These are phyloP conservation scores for Sitta carolinensis DNA, from an alignment of 2,797 vertebrate genomes.

Conservation along the genomic window DNA sequence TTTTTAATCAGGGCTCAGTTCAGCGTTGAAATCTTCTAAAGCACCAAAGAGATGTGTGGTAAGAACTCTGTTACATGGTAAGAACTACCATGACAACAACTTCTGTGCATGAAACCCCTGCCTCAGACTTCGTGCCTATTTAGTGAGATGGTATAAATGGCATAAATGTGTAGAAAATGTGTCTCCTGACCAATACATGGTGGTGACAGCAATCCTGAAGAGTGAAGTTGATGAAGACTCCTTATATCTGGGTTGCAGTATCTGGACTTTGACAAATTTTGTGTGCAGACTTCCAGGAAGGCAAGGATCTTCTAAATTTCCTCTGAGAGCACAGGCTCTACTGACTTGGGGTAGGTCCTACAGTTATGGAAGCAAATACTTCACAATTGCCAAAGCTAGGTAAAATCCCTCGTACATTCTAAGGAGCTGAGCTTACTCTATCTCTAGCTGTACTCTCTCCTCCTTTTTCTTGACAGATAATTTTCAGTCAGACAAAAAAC, in stretches of 20 bases:
- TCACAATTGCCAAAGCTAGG: neutral
- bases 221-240: fast-evolving
- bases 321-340: neutral
- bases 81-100: neutral
- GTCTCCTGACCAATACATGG: neutral
- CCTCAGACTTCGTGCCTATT: neutral
- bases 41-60: neutral
- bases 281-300: neutral
- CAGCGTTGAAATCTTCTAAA: neutral
- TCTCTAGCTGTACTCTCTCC: neutral
- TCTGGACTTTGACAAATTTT: neutral
- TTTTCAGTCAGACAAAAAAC: neutral
- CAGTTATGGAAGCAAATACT: neutral
- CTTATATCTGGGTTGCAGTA: neutral
- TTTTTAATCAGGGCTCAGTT: slow-evolving; percentile 12
- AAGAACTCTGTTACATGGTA: too few relatives aligned
- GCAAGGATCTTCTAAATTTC: neutral
- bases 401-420: neutral
- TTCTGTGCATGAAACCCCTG: neutral
- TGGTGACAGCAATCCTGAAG: neutral
- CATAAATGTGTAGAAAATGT: neutral
- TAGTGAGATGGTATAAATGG: neutral
- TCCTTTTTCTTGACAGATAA: neutral
- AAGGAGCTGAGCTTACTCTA: neutral
- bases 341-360: neutral